Evolutionary conservation across 2,797 vertebrate genomes (phyloP).

Genomic region (Lophius americanus): DNA sequence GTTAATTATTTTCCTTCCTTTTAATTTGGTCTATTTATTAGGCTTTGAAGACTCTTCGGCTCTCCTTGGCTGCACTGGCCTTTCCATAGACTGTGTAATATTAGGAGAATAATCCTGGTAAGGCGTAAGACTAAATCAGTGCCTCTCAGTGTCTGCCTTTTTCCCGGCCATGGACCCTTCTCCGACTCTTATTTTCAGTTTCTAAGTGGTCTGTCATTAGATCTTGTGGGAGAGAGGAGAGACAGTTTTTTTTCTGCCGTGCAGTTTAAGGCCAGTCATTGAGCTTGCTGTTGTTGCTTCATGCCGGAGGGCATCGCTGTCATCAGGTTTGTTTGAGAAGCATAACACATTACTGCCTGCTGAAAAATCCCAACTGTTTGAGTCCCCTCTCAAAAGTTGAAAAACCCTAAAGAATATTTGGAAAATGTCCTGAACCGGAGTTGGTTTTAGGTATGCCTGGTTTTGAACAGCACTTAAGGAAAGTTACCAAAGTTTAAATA

Average conservation of each 20-base stretch:
- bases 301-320: conserved; percentile 73
- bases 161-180: conserved; percentile 60
- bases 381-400: not conserved
- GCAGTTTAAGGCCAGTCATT: conserved; percentile 47
- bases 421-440: not conserved
- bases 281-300: conserved; percentile 61
- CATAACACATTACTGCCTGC: conserved; percentile 25
- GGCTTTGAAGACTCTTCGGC: conserved; percentile 42
- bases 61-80: conserved; percentile 53
- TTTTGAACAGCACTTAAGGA: not conserved
- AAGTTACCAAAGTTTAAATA: conserved; percentile 6
- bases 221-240: conserved; percentile 77
- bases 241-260: conserved; percentile 54
- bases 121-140: conserved; percentile 68
- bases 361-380: conserved; percentile 9
- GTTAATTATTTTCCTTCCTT: too few species aligned
- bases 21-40: conserved; percentile 30
- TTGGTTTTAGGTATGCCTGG: not conserved
- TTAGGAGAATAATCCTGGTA: conserved; percentile 84
- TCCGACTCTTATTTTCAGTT: conserved; percentile 62
- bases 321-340: conserved; percentile 51
- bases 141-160: conserved; percentile 66
- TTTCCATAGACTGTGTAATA: conserved; percentile 84
- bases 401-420: conserved; percentile 11
- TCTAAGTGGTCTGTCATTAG: conserved; percentile 77